Evolutionary conservation across 2,888 invertebrate genomes (phyloP), one percentile per base, ranked within the genome.

Genomic region (Hedya salicella): DNA sequence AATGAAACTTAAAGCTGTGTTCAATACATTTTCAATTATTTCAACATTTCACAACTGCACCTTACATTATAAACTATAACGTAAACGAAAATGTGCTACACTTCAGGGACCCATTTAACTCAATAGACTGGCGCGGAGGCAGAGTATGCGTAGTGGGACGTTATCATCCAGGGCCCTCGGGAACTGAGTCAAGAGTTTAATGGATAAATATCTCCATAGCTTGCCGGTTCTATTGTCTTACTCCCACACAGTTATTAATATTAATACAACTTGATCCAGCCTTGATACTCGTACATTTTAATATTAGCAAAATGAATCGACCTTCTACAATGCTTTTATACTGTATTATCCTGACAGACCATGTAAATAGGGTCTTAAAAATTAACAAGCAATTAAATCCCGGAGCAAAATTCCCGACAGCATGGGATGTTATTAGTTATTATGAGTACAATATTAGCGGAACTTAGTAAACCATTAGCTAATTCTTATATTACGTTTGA

Each of bases 61-160:
- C 36, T n/a, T 17, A 36, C 16, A 25, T 49, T 16, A 25, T 25
- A 25, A 21, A 56, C 40, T 40, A 48, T 17, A 21, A 32, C 21
- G 11, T 40, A 32, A 64, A 57, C 44, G 50, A 57, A 25, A 48
- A 64, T 14, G 42, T 50, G 56, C 13, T 14, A 16, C 30, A 19
- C 50, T n/a, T 32, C n/a, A 50, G 56, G 56, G 63, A 56, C 49
- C 11, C 49, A 44, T 64, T 50, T 46, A 50, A 56, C 49, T 56
- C 19, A 42, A 64, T 57, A 32, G 19, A 32, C 36, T 36, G 13
- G 30, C 32, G 25, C 21, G 21, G 25, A 13, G 62, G 14, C 14
- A 25, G 44, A 32, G 54, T 25, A 42, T 17, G 40, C 40, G 50
- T 44, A 46, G 44, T 53, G 32, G 19, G 52, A 30, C 17, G 46